Conservation (phyloP, 1,140 invertebrate genomes). For the Diabrotica undecimpunctata region DNA sequence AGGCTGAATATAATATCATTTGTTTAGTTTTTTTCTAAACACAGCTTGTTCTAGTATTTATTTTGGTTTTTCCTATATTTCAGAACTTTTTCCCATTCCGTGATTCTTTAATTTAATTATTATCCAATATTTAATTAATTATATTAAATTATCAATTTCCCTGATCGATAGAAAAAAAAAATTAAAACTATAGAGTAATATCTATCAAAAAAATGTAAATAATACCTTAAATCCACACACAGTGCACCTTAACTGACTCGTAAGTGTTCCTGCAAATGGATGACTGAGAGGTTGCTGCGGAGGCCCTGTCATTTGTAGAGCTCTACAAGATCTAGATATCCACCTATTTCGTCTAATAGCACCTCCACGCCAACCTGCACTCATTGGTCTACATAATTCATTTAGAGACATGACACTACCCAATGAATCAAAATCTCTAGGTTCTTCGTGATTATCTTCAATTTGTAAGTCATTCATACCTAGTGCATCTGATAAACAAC, state of each 20-base stretch:
- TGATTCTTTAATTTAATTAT: too few relatives aligned
- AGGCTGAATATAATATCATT: too few relatives aligned
- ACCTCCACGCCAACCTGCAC: constrained; percentile 38
- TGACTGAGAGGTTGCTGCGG: constrained; percentile 52
- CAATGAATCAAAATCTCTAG: constrained; percentile 35
- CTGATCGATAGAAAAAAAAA: too few relatives aligned
- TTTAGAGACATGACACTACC: constrained; percentile 46
- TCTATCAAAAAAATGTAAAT: not conserved
- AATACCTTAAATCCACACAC: constrained; percentile 73
- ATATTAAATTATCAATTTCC: too few relatives aligned
- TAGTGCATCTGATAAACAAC: constrained; percentile 69
- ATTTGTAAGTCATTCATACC: constrained; percentile 45
- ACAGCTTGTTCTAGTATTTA: too few relatives aligned
- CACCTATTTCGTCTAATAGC: constrained; percentile 43
- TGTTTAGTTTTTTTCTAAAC: too few relatives aligned
- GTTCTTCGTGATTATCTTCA: constrained; percentile 29
- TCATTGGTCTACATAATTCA: constrained; percentile 42
- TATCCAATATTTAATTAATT: too few relatives aligned
- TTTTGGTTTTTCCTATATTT: too few relatives aligned
- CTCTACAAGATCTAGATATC: constrained; percentile 47
- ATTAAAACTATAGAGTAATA: too few relatives aligned
- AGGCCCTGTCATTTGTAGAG: constrained; percentile 50
- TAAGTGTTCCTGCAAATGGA: constrained; percentile 77
- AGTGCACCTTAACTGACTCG: constrained; percentile 78
- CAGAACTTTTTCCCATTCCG: too few relatives aligned